Percentiles rank a stretch among this genome's conserved stretches.
Evolutionary conservation across 2,888 invertebrate species (phyloP).

Genomic region (Ptycholaimellus sp.): DNA sequence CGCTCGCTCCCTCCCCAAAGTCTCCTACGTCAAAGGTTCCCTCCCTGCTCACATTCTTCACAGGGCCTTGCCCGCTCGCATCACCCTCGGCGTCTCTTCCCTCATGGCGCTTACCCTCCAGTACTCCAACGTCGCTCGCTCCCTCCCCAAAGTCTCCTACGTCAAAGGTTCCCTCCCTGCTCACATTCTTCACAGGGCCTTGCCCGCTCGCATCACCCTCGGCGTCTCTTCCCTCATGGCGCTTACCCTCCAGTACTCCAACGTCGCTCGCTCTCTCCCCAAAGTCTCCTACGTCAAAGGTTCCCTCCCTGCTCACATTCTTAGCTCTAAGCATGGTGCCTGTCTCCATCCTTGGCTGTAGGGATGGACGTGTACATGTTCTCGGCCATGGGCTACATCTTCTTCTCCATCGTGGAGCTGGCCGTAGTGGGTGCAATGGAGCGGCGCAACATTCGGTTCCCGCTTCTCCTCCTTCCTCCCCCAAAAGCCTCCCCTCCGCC

Average conservation of each 20-base stretch:
- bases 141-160: conserved; percentile 22
- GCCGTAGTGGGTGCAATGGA: conserved; percentile 15
- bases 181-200: too few relatives aligned
- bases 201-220: conserved; percentile 17
- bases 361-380: conserved; percentile 23
- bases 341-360: too few relatives aligned
- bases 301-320: too few relatives aligned
- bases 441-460: too few relatives aligned
- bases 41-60: too few relatives aligned
- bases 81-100: conserved; percentile 20
- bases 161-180: too few relatives aligned
- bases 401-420: conserved; percentile 18
- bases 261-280: conserved; percentile 19
- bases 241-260: conserved; percentile 21
- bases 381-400: conserved; percentile 20
- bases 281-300: conserved; percentile 22
- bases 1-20: conserved; percentile 20
- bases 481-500: too few relatives aligned
- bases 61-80: too few relatives aligned
- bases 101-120: conserved; percentile 24
- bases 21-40: too few relatives aligned
- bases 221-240: conserved; percentile 24
- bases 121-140: conserved; percentile 20
- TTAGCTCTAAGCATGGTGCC: too few relatives aligned
- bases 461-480: too few relatives aligned